These are phyloP conservation scores for Mus caroli DNA, from an alignment of 2,797 vertebrate species.

Conservation along the genomic window DNA sequence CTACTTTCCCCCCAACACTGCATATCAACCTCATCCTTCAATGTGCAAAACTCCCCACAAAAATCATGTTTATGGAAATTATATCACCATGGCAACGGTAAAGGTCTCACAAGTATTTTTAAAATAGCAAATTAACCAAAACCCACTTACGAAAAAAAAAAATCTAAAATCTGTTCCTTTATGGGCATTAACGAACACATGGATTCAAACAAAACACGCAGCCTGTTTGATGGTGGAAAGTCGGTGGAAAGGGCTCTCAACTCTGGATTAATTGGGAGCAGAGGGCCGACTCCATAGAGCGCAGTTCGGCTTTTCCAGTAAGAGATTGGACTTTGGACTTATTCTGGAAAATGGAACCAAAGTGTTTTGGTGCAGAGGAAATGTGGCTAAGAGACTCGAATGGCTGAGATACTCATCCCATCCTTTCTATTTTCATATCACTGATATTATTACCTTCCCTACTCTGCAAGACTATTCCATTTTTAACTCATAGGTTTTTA, in stretches of 20 bases:
- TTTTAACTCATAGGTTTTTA: slow-evolving; percentile 81
- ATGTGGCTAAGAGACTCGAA: slow-evolving; percentile 61
- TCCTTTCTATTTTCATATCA: slow-evolving; percentile 79
- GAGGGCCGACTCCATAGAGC: slow-evolving; percentile 23
- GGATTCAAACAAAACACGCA: slow-evolving; percentile 70
- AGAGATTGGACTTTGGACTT: slow-evolving; percentile 32
- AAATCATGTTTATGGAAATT: slow-evolving; percentile 89
- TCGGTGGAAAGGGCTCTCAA: slow-evolving; percentile 51
- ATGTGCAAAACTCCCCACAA: slow-evolving; percentile 82
- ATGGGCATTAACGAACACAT: slow-evolving; percentile 76
- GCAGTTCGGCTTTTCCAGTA: slow-evolving; percentile 69
- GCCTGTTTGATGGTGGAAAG: slow-evolving; percentile 37
- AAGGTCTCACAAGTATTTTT: slow-evolving; percentile 89
- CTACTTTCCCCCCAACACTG: slow-evolving; percentile 66
- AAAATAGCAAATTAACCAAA: slow-evolving; percentile 90
- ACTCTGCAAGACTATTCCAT: slow-evolving; percentile 79
- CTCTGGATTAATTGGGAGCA: background rate
- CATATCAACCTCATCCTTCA: slow-evolving; percentile 76
- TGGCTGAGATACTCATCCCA: slow-evolving; percentile 65
- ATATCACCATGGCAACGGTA: slow-evolving; percentile 89
- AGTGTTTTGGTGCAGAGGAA: slow-evolving; percentile 42
- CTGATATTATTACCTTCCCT: slow-evolving; percentile 79
- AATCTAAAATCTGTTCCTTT: slow-evolving; percentile 83
- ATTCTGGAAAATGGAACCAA: slow-evolving; percentile 57
- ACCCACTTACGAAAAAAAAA: slow-evolving; percentile 84